Evolutionary conservation across 2,113 vertebrate species (phyloP).

Genomic region (Pardalotus punctatus): DNA sequence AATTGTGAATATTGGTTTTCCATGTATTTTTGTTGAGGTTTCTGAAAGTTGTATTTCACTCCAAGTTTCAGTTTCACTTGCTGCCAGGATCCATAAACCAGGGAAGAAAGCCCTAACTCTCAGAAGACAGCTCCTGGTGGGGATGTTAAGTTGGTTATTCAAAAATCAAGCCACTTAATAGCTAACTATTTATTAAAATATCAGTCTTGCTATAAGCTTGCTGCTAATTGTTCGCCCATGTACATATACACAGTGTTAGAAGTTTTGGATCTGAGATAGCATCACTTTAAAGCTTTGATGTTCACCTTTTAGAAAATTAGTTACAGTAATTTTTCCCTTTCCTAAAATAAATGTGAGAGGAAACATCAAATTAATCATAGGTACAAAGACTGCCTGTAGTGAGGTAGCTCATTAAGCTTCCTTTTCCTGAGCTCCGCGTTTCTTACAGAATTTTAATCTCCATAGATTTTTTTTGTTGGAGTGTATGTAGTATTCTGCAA

Average conservation of each 20-base stretch:
- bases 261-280: not conserved
- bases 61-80: not conserved
- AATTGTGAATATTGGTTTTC: not conserved
- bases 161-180: not conserved
- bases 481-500: not conserved
- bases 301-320: not conserved
- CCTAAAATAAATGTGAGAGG: not conserved
- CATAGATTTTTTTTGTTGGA: not conserved
- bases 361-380: not conserved
- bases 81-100: not conserved
- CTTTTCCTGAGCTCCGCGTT: not conserved
- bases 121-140: not conserved
- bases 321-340: not conserved
- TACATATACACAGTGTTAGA: not conserved
- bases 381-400: not conserved
- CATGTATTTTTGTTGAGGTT: not conserved
- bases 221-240: not conserved
- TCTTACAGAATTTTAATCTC: constrained; percentile 27
- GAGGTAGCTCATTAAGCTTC: not conserved
- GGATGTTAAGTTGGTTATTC: not conserved
- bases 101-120: not conserved
- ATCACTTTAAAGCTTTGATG: not conserved
- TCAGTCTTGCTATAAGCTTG: not conserved
- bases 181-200: not conserved
- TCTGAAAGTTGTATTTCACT: not conserved